Conservation (phyloP, 1,140 invertebrate genomes). For the Phortica variegata region DNA sequence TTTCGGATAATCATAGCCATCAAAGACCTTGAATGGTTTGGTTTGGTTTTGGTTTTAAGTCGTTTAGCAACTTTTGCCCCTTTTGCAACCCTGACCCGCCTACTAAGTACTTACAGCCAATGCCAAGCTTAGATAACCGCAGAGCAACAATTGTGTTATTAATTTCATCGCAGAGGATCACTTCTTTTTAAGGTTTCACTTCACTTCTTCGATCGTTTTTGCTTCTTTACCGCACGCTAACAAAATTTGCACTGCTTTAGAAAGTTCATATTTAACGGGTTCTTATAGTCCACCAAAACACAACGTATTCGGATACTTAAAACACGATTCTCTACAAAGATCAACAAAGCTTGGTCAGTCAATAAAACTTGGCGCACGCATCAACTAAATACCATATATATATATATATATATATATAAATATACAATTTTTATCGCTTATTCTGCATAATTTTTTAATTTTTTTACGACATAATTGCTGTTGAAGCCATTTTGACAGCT, state of each 20-base stretch:
- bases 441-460: slow-evolving; percentile 27
- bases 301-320: too few relatives aligned
- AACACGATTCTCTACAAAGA: too few relatives aligned
- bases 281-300: slow-evolving; percentile 44
- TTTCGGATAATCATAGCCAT: slow-evolving; percentile 36
- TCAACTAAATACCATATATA: too few relatives aligned
- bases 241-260: slow-evolving; percentile 27
- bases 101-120: neutral
- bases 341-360: too few relatives aligned
- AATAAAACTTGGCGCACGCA: too few relatives aligned
- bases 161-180: slow-evolving; percentile 36
- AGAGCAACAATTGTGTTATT: slow-evolving; percentile 12
- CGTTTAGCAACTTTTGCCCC: too few relatives aligned
- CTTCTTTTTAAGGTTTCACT: too few relatives aligned
- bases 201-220: too few relatives aligned
- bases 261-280: slow-evolving; percentile 16
- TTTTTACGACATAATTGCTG: slow-evolving; percentile 3
- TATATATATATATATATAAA: too few relatives aligned
- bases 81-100: slow-evolving; percentile 9
- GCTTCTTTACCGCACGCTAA: slow-evolving; percentile 29
- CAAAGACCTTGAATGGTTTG: too few relatives aligned
- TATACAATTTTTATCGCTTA: slow-evolving; percentile 26
- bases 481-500: too few relatives aligned
- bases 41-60: too few relatives aligned
- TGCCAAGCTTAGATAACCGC: slow-evolving; percentile 7